Evolutionary conservation across 1,140 invertebrate genomes (phyloP).

Genomic region (Telenomus remus): DNA sequence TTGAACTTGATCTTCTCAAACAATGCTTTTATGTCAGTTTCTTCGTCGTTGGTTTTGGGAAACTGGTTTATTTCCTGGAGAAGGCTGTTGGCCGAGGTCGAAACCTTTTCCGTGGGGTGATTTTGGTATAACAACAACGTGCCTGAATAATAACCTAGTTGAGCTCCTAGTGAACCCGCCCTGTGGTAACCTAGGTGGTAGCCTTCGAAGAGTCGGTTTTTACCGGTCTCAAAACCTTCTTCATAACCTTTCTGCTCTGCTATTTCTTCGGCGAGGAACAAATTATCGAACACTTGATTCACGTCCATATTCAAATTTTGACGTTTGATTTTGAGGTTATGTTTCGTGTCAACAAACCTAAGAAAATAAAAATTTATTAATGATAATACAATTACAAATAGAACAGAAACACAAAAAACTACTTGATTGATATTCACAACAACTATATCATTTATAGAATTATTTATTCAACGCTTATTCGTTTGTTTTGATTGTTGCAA

Average conservation of each 20-base stretch:
- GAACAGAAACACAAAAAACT: too few relatives aligned
- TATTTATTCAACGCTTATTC: too few relatives aligned
- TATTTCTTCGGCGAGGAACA: conserved; percentile 68
- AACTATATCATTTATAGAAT: too few relatives aligned
- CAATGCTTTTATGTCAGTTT: conserved; percentile 79
- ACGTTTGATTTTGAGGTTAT: not conserved
- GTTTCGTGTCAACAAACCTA: not conserved
- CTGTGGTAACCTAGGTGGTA: conserved; percentile 72
- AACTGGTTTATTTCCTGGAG: conserved; percentile 79
- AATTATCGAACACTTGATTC: conserved; percentile 69
- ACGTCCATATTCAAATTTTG: conserved; percentile 57
- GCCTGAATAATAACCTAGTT: conserved; percentile 70
- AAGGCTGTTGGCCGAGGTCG: conserved; percentile 76
- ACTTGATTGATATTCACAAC: too few relatives aligned
- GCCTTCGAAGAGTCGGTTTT: conserved; percentile 63
- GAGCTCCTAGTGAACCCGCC: conserved; percentile 66
- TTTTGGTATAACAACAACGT: conserved; percentile 62
- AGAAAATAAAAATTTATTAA: conserved; percentile 43
- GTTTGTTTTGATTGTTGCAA: too few relatives aligned
- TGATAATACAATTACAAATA: too few relatives aligned
- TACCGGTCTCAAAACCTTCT: conserved; percentile 66
- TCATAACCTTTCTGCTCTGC: conserved; percentile 64
- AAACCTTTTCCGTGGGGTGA: conserved; percentile 73
- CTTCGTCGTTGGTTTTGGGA: conserved; percentile 79
- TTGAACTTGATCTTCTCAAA: conserved; percentile 80